Evolutionary conservation across 2,888 invertebrate genomes (phyloP).

Genomic region (Homarus gammarus): DNA sequence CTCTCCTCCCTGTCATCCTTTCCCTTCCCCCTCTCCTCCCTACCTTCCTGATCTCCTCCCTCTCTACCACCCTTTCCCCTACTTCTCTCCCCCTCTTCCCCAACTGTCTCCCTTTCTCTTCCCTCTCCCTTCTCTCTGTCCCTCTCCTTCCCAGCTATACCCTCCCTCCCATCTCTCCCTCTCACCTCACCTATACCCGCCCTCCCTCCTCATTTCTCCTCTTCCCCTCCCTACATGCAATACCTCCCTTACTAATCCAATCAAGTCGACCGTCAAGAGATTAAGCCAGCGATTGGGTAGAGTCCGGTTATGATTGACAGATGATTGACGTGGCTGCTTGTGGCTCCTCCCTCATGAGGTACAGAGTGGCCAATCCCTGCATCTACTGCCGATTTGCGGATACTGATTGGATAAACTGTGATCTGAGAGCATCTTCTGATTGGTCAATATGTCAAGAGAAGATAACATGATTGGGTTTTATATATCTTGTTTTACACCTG

Average conservation of each 20-base stretch:
- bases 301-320: conserved; percentile 49
- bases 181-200: background rate
- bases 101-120: background rate
- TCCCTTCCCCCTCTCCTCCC: too few species aligned
- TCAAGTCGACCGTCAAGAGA: conserved; percentile 18
- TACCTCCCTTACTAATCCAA: conserved; percentile 35
- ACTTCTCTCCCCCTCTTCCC: too few species aligned
- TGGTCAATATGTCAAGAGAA: background rate
- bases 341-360: conserved; percentile 25
- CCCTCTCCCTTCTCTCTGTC: background rate
- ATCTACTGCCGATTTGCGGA: background rate
- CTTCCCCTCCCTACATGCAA: background rate
- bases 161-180: background rate
- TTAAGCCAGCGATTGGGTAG: conserved; percentile 33
- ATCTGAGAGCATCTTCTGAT: background rate
- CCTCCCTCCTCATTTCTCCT: background rate
- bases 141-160: background rate
- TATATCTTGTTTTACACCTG: too few species aligned
- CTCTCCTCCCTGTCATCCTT: too few species aligned
- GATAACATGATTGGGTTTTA: too few species aligned
- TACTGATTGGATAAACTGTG: conserved; percentile 17
- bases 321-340: conserved; percentile 41
- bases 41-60: too few species aligned
- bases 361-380: conserved; percentile 19
- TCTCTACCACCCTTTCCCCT: too few species aligned